phyloP scores from a whole-genome alignment of 2,797 vertebrate species.

The Melopsittacus undulatus region DNA sequence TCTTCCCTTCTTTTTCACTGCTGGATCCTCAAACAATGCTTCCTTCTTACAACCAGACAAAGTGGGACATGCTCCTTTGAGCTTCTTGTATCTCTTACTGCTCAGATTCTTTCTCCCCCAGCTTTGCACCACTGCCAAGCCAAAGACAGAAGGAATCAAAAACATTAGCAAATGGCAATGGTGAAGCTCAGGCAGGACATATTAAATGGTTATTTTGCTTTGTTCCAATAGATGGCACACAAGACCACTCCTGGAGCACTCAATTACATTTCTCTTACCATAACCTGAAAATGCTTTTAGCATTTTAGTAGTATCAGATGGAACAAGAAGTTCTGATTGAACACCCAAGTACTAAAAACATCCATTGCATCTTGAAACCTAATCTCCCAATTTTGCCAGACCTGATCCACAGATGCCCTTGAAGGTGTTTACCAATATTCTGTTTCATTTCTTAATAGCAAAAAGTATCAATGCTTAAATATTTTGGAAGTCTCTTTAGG shows the following conservation, averaged over 20 bases:
- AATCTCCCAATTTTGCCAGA: neutral
- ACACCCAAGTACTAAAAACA: neutral
- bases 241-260: slow-evolving; percentile 65
- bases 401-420: neutral
- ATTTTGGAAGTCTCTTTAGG: neutral
- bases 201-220: slow-evolving; percentile 50
- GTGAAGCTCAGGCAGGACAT: neutral
- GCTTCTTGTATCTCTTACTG: neutral
- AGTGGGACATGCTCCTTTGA: neutral
- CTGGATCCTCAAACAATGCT: neutral
- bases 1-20: neutral
- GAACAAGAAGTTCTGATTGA: neutral
- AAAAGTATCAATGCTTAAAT: neutral
- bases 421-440: neutral
- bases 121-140: accelerated
- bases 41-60: neutral
- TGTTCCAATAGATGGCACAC: slow-evolving; percentile 79
- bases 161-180: neutral
- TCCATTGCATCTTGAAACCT: neutral
- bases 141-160: neutral
- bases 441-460: neutral
- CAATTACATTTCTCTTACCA: neutral
- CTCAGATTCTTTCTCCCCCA: neutral
- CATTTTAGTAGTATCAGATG: neutral
- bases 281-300: neutral